Evolutionary conservation across 1,140 invertebrate species (phyloP).

Genomic region (Fopius arisanus): DNA sequence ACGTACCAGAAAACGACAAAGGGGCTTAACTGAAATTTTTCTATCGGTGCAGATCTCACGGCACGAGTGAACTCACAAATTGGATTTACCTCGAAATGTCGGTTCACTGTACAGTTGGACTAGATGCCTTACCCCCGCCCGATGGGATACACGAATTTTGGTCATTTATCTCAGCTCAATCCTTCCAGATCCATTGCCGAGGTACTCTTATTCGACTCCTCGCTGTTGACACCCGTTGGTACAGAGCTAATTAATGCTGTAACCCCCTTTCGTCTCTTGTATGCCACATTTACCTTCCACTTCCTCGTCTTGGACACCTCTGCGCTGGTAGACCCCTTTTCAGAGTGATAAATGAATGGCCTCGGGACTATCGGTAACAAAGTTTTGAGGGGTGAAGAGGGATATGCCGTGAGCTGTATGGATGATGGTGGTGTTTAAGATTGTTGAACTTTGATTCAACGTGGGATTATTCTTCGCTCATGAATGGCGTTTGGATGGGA

Average conservation of each 20-base stretch:
- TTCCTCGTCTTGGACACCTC: background rate
- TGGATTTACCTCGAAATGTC: constrained; percentile 36
- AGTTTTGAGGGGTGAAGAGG: background rate
- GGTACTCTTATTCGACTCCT: constrained; percentile 22
- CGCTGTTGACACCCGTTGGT: background rate
- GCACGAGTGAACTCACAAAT: constrained; percentile 42
- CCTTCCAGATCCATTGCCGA: too few species aligned
- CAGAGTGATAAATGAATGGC: constrained; percentile 16
- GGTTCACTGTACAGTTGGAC: background rate
- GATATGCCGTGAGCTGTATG: background rate
- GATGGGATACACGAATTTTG: constrained; percentile 31
- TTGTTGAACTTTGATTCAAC: background rate
- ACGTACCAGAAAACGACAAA: background rate
- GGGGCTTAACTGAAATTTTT: background rate
- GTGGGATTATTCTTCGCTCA: background rate
- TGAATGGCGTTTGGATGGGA: background rate
- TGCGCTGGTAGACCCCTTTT: background rate
- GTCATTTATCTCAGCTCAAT: constrained; percentile 31
- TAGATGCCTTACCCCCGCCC: constrained; percentile 14
- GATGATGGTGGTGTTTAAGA: background rate
- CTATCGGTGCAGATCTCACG: too few species aligned
- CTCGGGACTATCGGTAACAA: background rate
- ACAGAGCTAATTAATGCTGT: constrained; percentile 18
- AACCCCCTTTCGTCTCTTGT: background rate
- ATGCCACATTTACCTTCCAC: background rate